Base-by-base conservation (phyloP, 2,797 vertebrate species). In the Typhlichthys subterraneus region DNA sequence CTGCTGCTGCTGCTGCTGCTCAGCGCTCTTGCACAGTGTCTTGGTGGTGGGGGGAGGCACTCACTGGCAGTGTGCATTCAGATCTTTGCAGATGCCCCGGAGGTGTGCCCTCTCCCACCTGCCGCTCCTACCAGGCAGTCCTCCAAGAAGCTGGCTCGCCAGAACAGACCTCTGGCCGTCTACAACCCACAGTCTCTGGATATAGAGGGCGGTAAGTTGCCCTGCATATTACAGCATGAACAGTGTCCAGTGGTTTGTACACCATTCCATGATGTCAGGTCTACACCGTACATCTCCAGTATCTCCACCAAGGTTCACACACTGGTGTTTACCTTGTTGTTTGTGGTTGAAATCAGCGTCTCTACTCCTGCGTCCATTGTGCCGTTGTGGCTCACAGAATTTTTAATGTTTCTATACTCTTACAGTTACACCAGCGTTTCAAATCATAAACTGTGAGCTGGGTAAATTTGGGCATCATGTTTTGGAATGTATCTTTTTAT, bases 71-170 rank as follows among this genome's bases (percentile, higher is more conserved):
- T 82, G 51, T 80, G 68, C 58, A 73, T 89, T 72, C 91, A 99
- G 97, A 98, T 98, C 89, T 99, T 98, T 85, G 91, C 92, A 89
- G 96, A 94, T 69, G 89, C 84, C 82, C 97, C 97, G 7, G 94
- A 95, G 87, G 85, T 87, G 6, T 87, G 91, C 77, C 83, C 93
- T 55, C 63, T 89, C 61, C 93, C 86, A 74, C 69, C 94, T 77
- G 81, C 92, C 66, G 95, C 95, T 65, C 95, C 96, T 67, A 94
- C 96, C 60, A 93, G 97, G 79, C 96, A 95, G 75, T 95, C 33
- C 33, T 38, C 96, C 50, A 97, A 95, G 92, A 95, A 95, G 87
- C 49, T 77, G 77, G 86, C 14, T 73, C 94, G 95, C 72, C 94
- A 90, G 70, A 96, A 86, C 87, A 94, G 97, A 66, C 97, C 97